These are phyloP conservation scores for Hippocampus kuda DNA, from an alignment of 2,797 vertebrate genomes.

Conservation along the genomic window DNA sequence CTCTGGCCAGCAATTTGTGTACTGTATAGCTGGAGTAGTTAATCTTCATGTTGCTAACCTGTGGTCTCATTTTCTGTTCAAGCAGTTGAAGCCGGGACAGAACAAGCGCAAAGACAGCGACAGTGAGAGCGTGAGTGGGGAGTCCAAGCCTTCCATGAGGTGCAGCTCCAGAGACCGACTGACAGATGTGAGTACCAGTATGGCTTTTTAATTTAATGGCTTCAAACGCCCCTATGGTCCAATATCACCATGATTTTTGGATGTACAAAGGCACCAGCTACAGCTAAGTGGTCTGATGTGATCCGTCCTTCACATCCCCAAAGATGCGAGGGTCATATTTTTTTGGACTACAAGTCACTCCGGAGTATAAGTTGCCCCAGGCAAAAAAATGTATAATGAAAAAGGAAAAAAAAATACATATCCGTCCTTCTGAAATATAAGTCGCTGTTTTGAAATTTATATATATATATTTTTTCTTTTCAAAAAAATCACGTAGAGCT, in stretches of 20 bases:
- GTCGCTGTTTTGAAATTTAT: too few relatives aligned
- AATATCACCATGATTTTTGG: neutral
- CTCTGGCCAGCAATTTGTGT: conserved; percentile 23
- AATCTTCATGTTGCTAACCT: conserved; percentile 31
- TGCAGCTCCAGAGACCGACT: conserved; percentile 84
- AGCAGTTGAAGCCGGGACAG: conserved; percentile 84
- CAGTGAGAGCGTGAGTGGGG: conserved; percentile 79
- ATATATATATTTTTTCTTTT: too few relatives aligned
- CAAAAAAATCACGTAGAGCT: too few relatives aligned
- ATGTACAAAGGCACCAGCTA: neutral
- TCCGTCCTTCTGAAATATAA: too few relatives aligned
- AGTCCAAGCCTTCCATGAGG: conserved; percentile 79
- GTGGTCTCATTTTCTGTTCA: conserved; percentile 32
- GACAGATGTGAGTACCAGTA: conserved; percentile 76
- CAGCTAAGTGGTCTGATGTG: neutral
- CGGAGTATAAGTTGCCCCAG: too few relatives aligned
- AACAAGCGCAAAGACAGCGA: conserved; percentile 87
- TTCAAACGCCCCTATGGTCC: neutral
- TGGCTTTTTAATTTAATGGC: neutral
- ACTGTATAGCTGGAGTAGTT: conserved; percentile 4
- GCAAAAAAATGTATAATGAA: too few relatives aligned
- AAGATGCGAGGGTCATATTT: neutral
- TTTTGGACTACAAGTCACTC: too few relatives aligned
- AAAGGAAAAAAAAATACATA: too few relatives aligned
- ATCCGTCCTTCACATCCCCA: neutral